These are phyloP conservation scores for Choloepus didactylus DNA, from an alignment of 2,797 vertebrate species.

Conservation along the genomic window DNA sequence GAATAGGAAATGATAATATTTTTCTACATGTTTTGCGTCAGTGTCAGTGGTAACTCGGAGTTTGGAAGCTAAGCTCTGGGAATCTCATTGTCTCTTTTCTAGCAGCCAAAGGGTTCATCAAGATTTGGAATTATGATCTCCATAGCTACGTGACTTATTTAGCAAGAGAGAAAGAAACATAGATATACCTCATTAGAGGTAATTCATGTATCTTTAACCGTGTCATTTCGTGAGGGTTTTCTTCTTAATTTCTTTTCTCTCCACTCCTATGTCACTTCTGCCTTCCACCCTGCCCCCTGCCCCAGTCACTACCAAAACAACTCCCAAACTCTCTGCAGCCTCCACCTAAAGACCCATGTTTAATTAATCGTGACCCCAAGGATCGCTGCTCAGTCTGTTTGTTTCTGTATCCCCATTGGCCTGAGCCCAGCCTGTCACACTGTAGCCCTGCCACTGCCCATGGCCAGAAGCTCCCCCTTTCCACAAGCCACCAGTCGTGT, in stretches of 20 bases:
- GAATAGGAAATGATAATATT: constrained; percentile 81
- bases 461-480: not conserved
- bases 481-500: not conserved
- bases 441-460: not conserved
- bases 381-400: not conserved
- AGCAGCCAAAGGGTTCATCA: constrained; percentile 41
- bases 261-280: not conserved
- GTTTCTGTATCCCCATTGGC: not conserved
- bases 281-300: not conserved
- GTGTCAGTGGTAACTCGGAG: constrained; percentile 46
- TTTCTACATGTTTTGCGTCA: constrained; percentile 72
- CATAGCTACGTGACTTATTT: not conserved
- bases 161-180: not conserved
- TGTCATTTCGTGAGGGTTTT: not conserved
- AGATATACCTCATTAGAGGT: constrained; percentile 1
- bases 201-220: not conserved
- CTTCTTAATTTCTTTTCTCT: constrained; percentile 18
- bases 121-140: constrained; percentile 40
- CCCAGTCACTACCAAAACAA: not conserved
- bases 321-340: not conserved
- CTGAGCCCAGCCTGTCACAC: not conserved
- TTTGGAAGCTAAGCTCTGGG: constrained; percentile 51
- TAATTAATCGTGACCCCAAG: not conserved
- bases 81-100: constrained; percentile 41
- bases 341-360: not conserved